phyloP scores from a whole-genome alignment of 2,888 invertebrate species.

The Drosophila recens region DNA sequence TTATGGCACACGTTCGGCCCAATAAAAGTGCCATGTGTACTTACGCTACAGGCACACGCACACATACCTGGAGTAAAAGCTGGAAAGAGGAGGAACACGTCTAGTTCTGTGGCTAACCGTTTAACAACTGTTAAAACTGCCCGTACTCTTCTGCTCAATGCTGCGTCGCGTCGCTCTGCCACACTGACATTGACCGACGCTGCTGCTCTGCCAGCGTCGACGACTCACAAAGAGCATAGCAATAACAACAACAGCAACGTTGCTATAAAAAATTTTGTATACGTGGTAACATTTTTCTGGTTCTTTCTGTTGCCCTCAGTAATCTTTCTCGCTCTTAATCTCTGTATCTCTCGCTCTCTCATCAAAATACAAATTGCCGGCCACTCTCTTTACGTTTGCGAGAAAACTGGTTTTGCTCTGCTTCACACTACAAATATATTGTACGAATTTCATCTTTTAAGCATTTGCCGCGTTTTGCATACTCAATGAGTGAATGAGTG shows the following conservation, averaged over 20 bases:
- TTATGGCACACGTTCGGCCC: slow-evolving; percentile 30
- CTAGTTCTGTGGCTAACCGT: slow-evolving; percentile 47
- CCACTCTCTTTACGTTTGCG: slow-evolving; percentile 16
- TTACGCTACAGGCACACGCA: slow-evolving; percentile 3
- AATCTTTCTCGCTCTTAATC: not conserved
- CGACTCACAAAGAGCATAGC: slow-evolving; percentile 9
- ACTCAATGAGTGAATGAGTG: slow-evolving; percentile 21
- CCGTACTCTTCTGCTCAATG: slow-evolving; percentile 12
- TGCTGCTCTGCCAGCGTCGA: slow-evolving; percentile 31
- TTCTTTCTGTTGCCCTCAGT: slow-evolving; percentile 40
- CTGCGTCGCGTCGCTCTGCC: slow-evolving; percentile 8
- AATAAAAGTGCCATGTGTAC: slow-evolving; percentile 37
- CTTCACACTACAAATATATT: slow-evolving; percentile 13
- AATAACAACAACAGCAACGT: slow-evolving; percentile 21
- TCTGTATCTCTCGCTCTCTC: slow-evolving; percentile 9
- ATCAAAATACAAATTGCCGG: slow-evolving; percentile 25
- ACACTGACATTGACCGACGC: slow-evolving; percentile 69
- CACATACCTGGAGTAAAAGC: slow-evolving; percentile 31
- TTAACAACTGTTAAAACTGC: slow-evolving; percentile 65
- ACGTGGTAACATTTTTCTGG: slow-evolving; percentile 76
- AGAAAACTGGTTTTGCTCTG: slow-evolving; percentile 63
- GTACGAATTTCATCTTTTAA: slow-evolving; percentile 23
- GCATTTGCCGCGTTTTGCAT: slow-evolving; percentile 23
- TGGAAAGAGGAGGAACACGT: slow-evolving; percentile 51
- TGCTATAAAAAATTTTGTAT: slow-evolving; percentile 65